These are phyloP conservation scores for Lamproptera curius DNA, from an alignment of 2,888 invertebrate species.

Conservation along the genomic window DNA sequence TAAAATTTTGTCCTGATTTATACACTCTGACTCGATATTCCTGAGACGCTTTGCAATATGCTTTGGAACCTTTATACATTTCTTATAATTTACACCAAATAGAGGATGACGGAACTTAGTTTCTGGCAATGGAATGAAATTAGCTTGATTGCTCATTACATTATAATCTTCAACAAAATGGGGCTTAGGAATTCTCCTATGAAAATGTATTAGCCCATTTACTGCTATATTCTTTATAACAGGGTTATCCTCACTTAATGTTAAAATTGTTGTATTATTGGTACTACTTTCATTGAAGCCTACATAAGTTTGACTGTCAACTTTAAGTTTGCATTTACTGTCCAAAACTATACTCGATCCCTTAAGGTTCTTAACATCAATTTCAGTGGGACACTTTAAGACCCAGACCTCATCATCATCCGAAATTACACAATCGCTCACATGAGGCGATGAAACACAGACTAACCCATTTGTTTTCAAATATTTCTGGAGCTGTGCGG, in stretches of 20 bases:
- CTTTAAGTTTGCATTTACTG: slow-evolving; percentile 52
- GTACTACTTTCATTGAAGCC: slow-evolving; percentile 35
- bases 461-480: slow-evolving; percentile 38
- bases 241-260: slow-evolving; percentile 28
- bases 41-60: slow-evolving; percentile 39
- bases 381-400: slow-evolving; percentile 47
- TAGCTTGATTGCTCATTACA: slow-evolving; percentile 40
- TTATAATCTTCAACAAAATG: slow-evolving; percentile 42
- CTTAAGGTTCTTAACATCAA: slow-evolving; percentile 40
- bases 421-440: slow-evolving; percentile 30
- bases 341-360: slow-evolving; percentile 38
- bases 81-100: slow-evolving; percentile 56
- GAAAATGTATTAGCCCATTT: slow-evolving; percentile 42
- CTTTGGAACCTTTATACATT: slow-evolving; percentile 44
- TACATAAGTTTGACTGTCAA: slow-evolving; percentile 49
- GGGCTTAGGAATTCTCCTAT: slow-evolving; percentile 53
- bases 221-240: slow-evolving; percentile 38
- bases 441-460: slow-evolving; percentile 24
- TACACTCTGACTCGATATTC: slow-evolving; percentile 13
- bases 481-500: slow-evolving; percentile 38
- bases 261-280: slow-evolving; percentile 33
- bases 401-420: slow-evolving; percentile 57
- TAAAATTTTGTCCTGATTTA: slow-evolving; percentile 23
- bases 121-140: slow-evolving; percentile 56
- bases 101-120: slow-evolving; percentile 63